Percentiles rank a stretch among this genome's conserved stretches.
Evolutionary conservation across 2,113 vertebrate species (phyloP).

Genomic region (Polypterus bichir): DNA sequence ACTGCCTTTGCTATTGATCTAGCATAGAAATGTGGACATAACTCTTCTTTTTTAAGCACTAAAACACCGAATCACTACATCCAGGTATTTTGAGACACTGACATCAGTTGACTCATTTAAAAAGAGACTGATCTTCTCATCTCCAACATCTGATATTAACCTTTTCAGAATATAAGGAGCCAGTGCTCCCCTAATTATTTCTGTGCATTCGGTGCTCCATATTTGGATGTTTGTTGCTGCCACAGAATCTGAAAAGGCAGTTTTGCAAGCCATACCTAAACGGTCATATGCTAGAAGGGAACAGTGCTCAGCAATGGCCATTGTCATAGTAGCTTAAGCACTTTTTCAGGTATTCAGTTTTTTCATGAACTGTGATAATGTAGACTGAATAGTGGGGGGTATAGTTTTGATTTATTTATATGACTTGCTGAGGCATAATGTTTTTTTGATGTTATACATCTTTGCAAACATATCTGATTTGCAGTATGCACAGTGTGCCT

Average conservation of each 20-base stretch:
- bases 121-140: not conserved
- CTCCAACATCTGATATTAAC: not conserved
- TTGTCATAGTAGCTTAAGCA: constrained; percentile 10
- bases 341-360: no score
- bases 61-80: constrained; percentile 11
- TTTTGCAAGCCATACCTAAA: constrained; percentile 14
- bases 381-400: no score
- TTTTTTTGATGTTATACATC: constrained; percentile 16
- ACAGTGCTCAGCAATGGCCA: constrained; percentile 6
- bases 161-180: constrained; percentile 9
- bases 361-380: no score
- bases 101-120: constrained; percentile 5
- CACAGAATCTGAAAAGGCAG: constrained; percentile 11
- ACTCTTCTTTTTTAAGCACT: constrained; percentile 7
- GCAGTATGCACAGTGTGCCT: constrained; percentile 8
- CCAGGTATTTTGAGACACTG: constrained; percentile 6
- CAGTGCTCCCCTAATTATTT: constrained; percentile 8
- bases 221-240: constrained; percentile 12
- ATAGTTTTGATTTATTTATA: no score
- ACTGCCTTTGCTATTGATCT: constrained; percentile 1
- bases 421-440: not conserved
- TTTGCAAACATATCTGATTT: constrained; percentile 18
- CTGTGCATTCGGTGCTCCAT: constrained; percentile 6
- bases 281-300: constrained; percentile 9
- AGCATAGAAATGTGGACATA: constrained; percentile 2